phyloP scores from a whole-genome alignment of 2,797 vertebrate species.

The Neostethus bicornis region DNA sequence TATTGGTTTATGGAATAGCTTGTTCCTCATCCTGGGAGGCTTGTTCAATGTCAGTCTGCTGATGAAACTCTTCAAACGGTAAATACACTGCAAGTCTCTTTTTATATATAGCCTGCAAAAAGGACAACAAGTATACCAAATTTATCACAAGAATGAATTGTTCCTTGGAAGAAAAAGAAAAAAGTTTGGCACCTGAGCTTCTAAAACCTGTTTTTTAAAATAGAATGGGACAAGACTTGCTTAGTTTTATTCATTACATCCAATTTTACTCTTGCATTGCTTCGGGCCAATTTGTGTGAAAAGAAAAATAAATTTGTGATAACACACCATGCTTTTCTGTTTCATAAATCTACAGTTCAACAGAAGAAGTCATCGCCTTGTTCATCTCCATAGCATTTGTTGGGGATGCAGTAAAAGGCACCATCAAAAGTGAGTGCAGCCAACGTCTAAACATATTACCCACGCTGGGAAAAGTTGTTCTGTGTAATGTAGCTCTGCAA shows the following conservation, averaged over 20 bases:
- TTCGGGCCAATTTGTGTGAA: slow-evolving; percentile 52
- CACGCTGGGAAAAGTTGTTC: slow-evolving; percentile 26
- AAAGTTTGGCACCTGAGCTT: not conserved
- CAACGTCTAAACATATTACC: slow-evolving; percentile 23
- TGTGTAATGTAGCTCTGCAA: slow-evolving; percentile 33
- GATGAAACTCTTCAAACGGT: slow-evolving; percentile 97
- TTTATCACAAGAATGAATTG: not conserved
- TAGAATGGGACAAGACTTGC: slow-evolving; percentile 22
- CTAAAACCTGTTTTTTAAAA: too few relatives aligned
- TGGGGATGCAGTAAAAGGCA: slow-evolving; percentile 92
- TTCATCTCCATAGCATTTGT: slow-evolving; percentile 96
- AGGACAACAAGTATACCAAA: too few relatives aligned
- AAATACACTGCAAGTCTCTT: slow-evolving; percentile 42
- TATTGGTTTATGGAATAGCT: slow-evolving; percentile 94
- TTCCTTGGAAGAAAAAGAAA: not conserved
- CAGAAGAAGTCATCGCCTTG: slow-evolving; percentile 93
- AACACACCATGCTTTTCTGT: slow-evolving; percentile 12
- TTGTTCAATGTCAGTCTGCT: slow-evolving; percentile 92
- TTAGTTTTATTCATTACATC: slow-evolving; percentile 41
- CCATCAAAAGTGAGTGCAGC: slow-evolving; percentile 87
- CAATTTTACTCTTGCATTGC: slow-evolving; percentile 6
- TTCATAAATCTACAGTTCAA: slow-evolving; percentile 82
- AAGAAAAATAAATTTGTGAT: slow-evolving; percentile 10
- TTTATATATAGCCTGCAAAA: not conserved
- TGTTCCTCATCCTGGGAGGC: slow-evolving; percentile 90